A percentile compares a stretch with the other conserved stretches of the same genome.
Evolutionary conservation across 2,113 vertebrate genomes (phyloP).

Genomic region (Dascyllus trimaculatus): DNA sequence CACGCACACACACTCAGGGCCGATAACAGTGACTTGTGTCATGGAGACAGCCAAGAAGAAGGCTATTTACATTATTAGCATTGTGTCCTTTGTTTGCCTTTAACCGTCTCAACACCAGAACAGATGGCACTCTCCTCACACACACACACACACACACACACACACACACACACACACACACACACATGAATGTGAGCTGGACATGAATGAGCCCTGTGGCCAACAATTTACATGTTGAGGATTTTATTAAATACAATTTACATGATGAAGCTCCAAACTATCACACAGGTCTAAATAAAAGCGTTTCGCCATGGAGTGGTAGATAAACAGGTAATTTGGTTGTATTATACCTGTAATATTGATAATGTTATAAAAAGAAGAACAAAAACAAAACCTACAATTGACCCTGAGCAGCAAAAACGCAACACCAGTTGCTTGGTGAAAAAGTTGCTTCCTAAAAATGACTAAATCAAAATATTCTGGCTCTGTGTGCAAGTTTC

Average conservation of each 20-base stretch:
- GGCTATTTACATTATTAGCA: conserved; percentile 81
- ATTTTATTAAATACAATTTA: not conserved
- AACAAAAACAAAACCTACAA: no score
- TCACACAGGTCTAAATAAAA: no score
- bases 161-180: conserved; percentile 11
- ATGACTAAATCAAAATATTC: no score
- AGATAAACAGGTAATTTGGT: not conserved
- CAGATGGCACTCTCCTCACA: conserved; percentile 70
- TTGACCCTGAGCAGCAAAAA: no score
- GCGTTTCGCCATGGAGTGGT: no score
- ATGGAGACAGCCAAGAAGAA: conserved; percentile 61
- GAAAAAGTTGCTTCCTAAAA: no score
- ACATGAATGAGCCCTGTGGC: conserved; percentile 26
- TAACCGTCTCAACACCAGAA: conserved; percentile 68
- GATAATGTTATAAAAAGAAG: no score
- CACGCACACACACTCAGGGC: conserved; percentile 5
- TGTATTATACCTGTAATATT: not conserved
- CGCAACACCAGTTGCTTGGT: no score
- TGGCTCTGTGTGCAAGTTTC: no score
- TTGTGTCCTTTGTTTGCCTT: conserved; percentile 81
- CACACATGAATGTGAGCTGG: not conserved
- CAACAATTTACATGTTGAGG: conserved; percentile 42
- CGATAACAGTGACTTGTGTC: conserved; percentile 75
- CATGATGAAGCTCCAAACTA: no score
- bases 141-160: conserved; percentile 16